Evolutionary conservation across 2,888 invertebrate genomes (phyloP), one percentile per base, ranked within the genome.

Genomic region (Apotomis capreana): DNA sequence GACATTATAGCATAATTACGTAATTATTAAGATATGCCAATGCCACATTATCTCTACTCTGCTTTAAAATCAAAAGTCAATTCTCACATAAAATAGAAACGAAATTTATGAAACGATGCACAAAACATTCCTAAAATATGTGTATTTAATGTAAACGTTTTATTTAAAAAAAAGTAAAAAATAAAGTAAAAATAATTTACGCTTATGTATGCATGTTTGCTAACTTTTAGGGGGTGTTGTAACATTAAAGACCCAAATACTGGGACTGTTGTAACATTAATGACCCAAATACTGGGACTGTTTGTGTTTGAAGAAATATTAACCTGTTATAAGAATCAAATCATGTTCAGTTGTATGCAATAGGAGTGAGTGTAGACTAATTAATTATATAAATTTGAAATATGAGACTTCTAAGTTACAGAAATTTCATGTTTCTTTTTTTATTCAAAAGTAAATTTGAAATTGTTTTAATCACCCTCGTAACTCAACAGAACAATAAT

Each of bases 201-300:
- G 73, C 72, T 75, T 67, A 74, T 75, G 68, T 77, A 75, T 74
- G 75, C 74, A 77, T 77, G 76, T 74, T 70, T 62, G 65, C 61
- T 68, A 68, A 65, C 61, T 54, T 49, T 59, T 52, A 60, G 10
- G 67, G 49, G 51, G 51, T 52, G 15, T 44, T 12, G 12, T 57
- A 4, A 12, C 26, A n/a, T n/a, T n/a, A n/a, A n/a, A n/a, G n/a
- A n/a, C 55, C 26, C 44, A 64, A 40, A 12, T 5, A n/a, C 5
- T 52, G 51, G 67, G 49, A 40, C 40, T 52, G 15, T 44, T 12
- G 12, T 57, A 4, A 12, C 36, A 26, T 26, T 26, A 26, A 26
- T 26, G 26, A 26, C 55, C 26, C 44, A 64, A 44, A 12, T 6
- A n/a, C 5, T 52, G 52, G 9, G 40, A 5, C 40, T 15, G 15